These are phyloP conservation scores for Bombylius major DNA, from an alignment of 2,888 invertebrate genomes.

Conservation along the genomic window DNA sequence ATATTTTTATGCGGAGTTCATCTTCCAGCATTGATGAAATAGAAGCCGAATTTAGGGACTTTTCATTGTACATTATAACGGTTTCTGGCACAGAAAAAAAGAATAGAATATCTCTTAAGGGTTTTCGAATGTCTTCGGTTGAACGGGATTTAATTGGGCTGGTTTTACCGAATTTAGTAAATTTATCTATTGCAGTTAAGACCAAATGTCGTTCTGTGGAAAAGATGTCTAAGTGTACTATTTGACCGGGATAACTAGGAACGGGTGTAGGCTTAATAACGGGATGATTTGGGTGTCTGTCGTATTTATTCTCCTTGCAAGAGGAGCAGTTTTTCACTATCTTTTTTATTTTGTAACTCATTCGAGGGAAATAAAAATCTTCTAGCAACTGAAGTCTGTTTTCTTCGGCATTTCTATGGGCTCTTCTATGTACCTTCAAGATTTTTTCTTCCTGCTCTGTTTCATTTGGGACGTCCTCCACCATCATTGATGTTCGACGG, in stretches of 20 bases:
- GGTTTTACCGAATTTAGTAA: too few relatives aligned
- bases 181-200: conserved; percentile 6
- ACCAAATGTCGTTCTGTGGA: neutral
- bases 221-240: conserved; percentile 4
- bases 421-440: neutral
- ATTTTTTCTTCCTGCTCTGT: too few relatives aligned
- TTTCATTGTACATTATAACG: too few relatives aligned
- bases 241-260: neutral
- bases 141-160: neutral
- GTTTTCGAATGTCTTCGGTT: neutral
- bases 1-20: too few relatives aligned
- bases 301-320: too few relatives aligned
- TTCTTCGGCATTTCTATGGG: conserved; percentile 1
- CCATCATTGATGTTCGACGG: neutral
- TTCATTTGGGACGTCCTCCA: neutral
- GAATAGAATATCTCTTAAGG: neutral
- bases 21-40: too few relatives aligned
- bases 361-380: neutral
- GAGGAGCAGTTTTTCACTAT: too few relatives aligned
- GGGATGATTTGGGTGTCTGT: neutral
- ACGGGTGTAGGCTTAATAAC: neutral
- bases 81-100: too few relatives aligned
- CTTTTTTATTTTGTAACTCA: too few relatives aligned
- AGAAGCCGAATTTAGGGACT: too few relatives aligned
- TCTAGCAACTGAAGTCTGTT: neutral